Evolutionary conservation across 2,797 vertebrate genomes (phyloP).

Genomic region (Pteronotus mesoamericanus): DNA sequence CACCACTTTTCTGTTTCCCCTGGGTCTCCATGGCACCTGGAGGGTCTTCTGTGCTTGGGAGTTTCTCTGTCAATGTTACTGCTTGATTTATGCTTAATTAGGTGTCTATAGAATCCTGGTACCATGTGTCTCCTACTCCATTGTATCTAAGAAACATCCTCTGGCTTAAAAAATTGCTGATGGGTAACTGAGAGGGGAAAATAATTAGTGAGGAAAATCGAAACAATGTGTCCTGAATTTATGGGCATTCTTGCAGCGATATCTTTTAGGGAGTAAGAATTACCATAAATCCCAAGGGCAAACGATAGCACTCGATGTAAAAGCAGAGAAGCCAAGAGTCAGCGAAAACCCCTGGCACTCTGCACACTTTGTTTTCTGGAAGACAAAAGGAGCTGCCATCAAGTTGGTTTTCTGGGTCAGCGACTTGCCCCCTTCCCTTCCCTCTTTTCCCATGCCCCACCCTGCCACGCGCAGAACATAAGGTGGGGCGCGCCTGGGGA

Average conservation of each 20-base stretch:
- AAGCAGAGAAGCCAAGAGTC: constrained; percentile 6
- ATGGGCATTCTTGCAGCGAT: constrained; percentile 26
- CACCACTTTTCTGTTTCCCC: no score
- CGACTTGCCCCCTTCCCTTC: neutral
- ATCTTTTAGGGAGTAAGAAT: constrained; percentile 35
- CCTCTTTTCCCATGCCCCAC: fast-evolving
- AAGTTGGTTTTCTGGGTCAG: constrained; percentile 5
- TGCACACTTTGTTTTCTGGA: constrained; percentile 6
- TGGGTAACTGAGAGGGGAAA: constrained; percentile 45
- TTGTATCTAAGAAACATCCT: neutral
- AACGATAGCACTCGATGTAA: neutral
- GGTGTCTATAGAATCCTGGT: neutral
- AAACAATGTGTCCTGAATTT: constrained; percentile 41
- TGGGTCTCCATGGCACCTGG: neutral
- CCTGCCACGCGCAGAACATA: neutral
- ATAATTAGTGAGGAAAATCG: constrained; percentile 64
- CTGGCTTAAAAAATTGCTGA: constrained; percentile 63
- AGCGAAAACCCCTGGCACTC: constrained; percentile 29
- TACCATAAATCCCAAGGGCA: constrained; percentile 47
- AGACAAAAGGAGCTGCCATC: neutral
- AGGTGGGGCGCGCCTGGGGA: neutral
- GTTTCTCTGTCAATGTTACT: neutral
- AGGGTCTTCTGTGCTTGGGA: neutral
- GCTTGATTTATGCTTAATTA: constrained; percentile 4
- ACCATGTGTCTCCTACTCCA: neutral